Percentiles rank a stretch among this genome's conserved stretches.
These are phyloP conservation scores for Toxotes jaculatrix DNA, from an alignment of 2,113 vertebrate species.

Conservation along the genomic window DNA sequence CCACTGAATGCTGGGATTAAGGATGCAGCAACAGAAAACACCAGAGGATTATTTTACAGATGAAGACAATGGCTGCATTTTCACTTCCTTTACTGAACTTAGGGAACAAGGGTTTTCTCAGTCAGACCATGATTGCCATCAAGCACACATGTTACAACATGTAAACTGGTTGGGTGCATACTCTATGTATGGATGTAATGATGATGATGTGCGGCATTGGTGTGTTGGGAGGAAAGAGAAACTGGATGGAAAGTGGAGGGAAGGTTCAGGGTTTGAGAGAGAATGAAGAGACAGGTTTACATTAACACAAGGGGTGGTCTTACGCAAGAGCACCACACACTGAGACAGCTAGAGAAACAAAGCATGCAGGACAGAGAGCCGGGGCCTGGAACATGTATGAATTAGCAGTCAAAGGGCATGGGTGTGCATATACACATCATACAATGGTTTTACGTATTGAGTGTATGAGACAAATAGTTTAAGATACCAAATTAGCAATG, in stretches of 20 bases:
- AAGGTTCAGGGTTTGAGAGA: constrained; percentile 23
- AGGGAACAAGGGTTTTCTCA: background rate
- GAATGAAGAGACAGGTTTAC: constrained; percentile 58
- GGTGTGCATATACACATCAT: background rate
- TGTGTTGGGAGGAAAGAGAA: background rate
- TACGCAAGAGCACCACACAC: constrained; percentile 37
- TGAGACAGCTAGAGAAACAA: constrained; percentile 52
- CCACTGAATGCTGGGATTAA: background rate
- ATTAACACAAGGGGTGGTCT: constrained; percentile 64
- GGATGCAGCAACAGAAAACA: constrained; percentile 3
- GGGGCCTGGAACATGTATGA: constrained; percentile 12
- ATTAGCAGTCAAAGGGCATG: background rate
- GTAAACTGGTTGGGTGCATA: background rate
- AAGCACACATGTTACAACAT: background rate
- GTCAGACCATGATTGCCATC: background rate
- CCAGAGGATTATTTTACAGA: constrained; percentile 2
- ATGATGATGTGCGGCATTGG: background rate
- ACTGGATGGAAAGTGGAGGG: constrained; percentile 20
- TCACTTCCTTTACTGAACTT: background rate
- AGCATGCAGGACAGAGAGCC: constrained; percentile 31
- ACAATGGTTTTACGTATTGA: background rate
- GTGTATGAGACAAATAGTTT: too few species aligned
- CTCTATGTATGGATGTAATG: background rate
- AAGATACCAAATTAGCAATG: background rate
- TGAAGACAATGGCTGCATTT: constrained; percentile 5